Conservation (phyloP, 2,797 vertebrate species). For the Artibeus jamaicensis region DNA sequence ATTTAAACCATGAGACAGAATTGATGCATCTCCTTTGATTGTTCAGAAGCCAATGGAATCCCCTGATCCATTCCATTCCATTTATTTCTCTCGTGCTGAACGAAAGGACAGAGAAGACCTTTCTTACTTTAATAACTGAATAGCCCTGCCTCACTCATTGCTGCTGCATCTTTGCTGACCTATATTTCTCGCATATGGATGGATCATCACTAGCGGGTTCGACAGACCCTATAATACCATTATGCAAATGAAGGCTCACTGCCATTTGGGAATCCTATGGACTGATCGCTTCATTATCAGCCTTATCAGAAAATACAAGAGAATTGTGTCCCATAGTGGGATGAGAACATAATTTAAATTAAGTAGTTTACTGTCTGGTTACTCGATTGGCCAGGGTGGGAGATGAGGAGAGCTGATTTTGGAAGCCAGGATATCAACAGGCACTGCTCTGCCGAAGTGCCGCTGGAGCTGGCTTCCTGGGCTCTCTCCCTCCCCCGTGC, state of each 20-base stretch:
- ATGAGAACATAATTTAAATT: slow-evolving; percentile 70
- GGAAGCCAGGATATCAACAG: slow-evolving; percentile 31
- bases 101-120: slow-evolving; percentile 62
- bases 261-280: slow-evolving; percentile 63
- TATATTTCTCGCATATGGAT: slow-evolving; percentile 72
- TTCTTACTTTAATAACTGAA: slow-evolving; percentile 63
- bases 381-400: neutral
- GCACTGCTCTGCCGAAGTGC: neutral
- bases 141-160: slow-evolving; percentile 62
- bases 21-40: slow-evolving; percentile 67
- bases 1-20: slow-evolving; percentile 62
- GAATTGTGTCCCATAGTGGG: slow-evolving; percentile 54
- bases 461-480: neutral
- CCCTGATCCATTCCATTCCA: slow-evolving; percentile 63
- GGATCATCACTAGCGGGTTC: slow-evolving; percentile 54
- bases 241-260: slow-evolving; percentile 69
- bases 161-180: slow-evolving; percentile 57
- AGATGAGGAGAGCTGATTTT: slow-evolving; percentile 45
- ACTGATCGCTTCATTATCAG: slow-evolving; percentile 75
- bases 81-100: slow-evolving; percentile 67
- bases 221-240: slow-evolving; percentile 75
- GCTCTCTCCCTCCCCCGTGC: neutral
- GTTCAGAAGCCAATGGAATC: slow-evolving; percentile 70
- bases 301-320: slow-evolving; percentile 73
- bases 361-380: slow-evolving; percentile 61